phyloP scores from a whole-genome alignment of 1,140 invertebrate species.

The Drosophila watanabei region DNA sequence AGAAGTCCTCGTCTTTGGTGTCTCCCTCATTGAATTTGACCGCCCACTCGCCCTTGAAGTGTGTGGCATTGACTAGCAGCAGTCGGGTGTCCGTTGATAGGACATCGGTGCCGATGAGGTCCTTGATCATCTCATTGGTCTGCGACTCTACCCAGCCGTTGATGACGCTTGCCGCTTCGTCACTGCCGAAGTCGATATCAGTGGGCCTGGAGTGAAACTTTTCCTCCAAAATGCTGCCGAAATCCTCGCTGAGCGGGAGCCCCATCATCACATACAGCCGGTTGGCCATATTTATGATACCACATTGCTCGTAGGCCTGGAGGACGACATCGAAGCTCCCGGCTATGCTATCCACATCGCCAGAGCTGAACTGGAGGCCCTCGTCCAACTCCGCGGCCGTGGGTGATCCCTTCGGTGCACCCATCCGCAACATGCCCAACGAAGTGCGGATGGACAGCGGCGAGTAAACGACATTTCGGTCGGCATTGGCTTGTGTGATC shows the following conservation, averaged over 20 bases:
- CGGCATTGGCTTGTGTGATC: constrained; percentile 18
- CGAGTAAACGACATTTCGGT: constrained; percentile 85
- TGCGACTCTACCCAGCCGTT: constrained; percentile 90
- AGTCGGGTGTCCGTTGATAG: constrained; percentile 87
- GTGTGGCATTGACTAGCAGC: constrained; percentile 93
- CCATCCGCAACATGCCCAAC: constrained; percentile 85
- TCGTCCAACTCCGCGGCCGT: constrained; percentile 86
- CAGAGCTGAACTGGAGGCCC: constrained; percentile 77
- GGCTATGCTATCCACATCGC: constrained; percentile 33
- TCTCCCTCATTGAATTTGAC: constrained; percentile 79
- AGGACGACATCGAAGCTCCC: constrained; percentile 55
- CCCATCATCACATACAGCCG: constrained; percentile 87
- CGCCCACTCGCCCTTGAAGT: constrained; percentile 91
- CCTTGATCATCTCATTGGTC: constrained; percentile 90
- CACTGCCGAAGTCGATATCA: constrained; percentile 87
- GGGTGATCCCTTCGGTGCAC: constrained; percentile 85
- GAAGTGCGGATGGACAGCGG: constrained; percentile 85
- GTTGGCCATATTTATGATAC: constrained; percentile 87
- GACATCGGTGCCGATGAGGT: constrained; percentile 87
- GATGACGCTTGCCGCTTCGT: constrained; percentile 86
- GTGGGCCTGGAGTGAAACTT: constrained; percentile 86
- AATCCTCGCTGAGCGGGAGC: constrained; percentile 77
- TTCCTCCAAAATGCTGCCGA: constrained; percentile 84
- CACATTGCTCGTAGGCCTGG: constrained; percentile 70
- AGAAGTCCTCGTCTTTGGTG: constrained; percentile 84